A percentile compares a stretch with the other conserved stretches of the same genome.
Conservation (phyloP, 2,113 vertebrate species). For the Grammomys surdaster region DNA sequence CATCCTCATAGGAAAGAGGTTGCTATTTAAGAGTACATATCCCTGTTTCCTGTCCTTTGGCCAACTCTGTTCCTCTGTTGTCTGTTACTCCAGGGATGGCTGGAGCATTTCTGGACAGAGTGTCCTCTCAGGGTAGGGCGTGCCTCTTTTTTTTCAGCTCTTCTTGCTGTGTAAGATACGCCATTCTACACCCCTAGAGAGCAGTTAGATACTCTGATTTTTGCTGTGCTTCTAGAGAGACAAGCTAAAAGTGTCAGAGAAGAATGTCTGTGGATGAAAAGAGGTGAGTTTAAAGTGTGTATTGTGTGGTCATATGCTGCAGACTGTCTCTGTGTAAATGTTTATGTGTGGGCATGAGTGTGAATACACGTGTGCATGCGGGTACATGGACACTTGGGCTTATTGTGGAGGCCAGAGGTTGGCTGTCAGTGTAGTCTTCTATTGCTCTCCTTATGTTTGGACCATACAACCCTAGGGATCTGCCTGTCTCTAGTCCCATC, state of each 20-base stretch:
- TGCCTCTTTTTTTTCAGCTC: not conserved
- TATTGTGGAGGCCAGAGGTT: not conserved
- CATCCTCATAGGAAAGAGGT: not conserved
- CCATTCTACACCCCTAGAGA: not conserved
- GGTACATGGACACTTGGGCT: no score
- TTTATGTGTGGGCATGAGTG: not conserved
- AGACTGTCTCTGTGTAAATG: not conserved
- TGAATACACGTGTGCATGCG: not conserved
- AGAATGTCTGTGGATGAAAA: slow-evolving; percentile 17
- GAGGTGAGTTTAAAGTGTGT: not conserved
- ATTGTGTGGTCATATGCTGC: not conserved
- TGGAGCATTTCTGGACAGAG: not conserved
- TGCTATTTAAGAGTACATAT: not conserved
- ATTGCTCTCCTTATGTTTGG: not conserved
- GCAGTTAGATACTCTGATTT: not conserved
- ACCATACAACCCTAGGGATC: not conserved
- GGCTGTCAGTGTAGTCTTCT: not conserved
- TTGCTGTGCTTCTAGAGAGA: not conserved
- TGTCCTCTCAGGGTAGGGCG: not conserved
- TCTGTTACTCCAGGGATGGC: not conserved
- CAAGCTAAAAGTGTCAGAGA: slow-evolving; percentile 1
- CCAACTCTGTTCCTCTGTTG: not conserved
- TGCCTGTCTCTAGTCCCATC: not conserved
- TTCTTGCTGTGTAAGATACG: not conserved
- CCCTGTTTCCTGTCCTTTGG: not conserved